A percentile compares a stretch with the other conserved stretches of the same genome.
phyloP scores from a whole-genome alignment of 2,888 invertebrate genomes.

The Strigamia transsilvanica region DNA sequence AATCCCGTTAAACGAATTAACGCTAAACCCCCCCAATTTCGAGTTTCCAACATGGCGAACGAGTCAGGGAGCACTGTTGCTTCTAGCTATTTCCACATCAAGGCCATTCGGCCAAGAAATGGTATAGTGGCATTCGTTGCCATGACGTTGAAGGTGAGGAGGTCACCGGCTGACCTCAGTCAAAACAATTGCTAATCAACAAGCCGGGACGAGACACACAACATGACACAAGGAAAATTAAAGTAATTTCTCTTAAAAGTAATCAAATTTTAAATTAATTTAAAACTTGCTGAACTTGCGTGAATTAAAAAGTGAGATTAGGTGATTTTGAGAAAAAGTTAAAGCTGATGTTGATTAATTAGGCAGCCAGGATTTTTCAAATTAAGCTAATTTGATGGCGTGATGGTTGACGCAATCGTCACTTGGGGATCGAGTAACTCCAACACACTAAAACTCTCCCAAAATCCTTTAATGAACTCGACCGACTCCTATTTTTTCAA shows the following conservation, averaged over 20 bases:
- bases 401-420: not conserved
- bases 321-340: constrained; percentile 2
- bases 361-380: not conserved
- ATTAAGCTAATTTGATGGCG: constrained; percentile 27
- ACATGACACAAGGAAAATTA: not conserved
- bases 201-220: not conserved
- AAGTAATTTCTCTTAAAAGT: not conserved
- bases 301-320: constrained; percentile 22
- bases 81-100: constrained; percentile 35
- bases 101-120: constrained; percentile 43
- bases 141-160: constrained; percentile 23
- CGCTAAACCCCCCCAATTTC: not conserved
- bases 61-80: not conserved
- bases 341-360: constrained; percentile 31
- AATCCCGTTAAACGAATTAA: constrained; percentile 22
- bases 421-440: not conserved
- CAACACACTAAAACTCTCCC: not conserved
- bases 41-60: not conserved
- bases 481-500: not conserved
- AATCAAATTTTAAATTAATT: constrained; percentile 24
- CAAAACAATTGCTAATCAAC: constrained; percentile 44
- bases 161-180: constrained; percentile 19
- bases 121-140: constrained; percentile 13
- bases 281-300: constrained; percentile 17
- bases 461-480: not conserved